Base-by-base conservation (phyloP, 2,888 invertebrate genomes). In the Empis stercorea region DNA sequence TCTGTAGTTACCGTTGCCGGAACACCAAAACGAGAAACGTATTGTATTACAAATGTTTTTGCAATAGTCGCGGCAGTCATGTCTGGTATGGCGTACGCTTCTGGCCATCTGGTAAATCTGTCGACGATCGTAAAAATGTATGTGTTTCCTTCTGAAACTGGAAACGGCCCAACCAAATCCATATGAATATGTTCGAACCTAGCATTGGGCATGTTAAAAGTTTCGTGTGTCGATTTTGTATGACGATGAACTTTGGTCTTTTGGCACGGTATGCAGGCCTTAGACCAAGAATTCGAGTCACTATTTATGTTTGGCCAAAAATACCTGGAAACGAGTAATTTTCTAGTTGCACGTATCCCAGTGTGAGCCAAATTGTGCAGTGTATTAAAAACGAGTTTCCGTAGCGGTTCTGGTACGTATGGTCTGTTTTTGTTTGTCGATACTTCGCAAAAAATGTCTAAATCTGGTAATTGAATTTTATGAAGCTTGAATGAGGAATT, bases 101-200 rank as follows among this genome's bases (percentile, higher is more conserved):
- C 54, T 2, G 52, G 55, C 55, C 57, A 57, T 3, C 51, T 37
- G 3, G 57, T 48, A 36, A 54, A 52, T 6, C 62, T 49, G 30
- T 63, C 61, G 10, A 59, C 54, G 3, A 52, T 51, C 1, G 61
- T 61, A 2, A 62, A 46, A 15, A 56, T 49, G 44, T 60, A 60
- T 11, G 48, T 43, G 44, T 49, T 54, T 23, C 51, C 54, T 20
- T 53, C 39, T 0, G 56, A 56, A 7, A 47, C 14, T 20, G 61
- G 61, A 15, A 65, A 48, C 3, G 62, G 61, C 15, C 62, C 61
- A 2, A 65, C 56, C 14, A 66, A 48, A 49, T 65, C 63, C 6
- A 63, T 48, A 42, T 63, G 61, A 6, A 65, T 51, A 41, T 63
- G 60, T n/a, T 55, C 52, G 48, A 65, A 64, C 13, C 63, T 52